These are phyloP conservation scores for Beris chalybata DNA, from an alignment of 2,888 invertebrate genomes.

Conservation along the genomic window DNA sequence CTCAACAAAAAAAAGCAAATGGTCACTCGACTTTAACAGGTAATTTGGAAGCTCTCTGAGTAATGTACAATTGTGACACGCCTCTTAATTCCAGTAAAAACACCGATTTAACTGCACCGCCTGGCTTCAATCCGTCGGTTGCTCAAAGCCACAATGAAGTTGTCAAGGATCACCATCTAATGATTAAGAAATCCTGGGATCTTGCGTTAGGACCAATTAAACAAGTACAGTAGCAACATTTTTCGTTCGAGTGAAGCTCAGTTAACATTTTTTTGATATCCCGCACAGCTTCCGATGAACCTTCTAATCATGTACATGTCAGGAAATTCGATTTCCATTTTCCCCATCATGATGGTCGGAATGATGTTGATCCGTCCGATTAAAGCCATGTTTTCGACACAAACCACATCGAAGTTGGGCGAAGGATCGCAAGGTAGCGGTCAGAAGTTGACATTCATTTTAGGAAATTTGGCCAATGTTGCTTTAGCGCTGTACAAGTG, in stretches of 20 bases:
- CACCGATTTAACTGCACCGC: slow-evolving; percentile 73
- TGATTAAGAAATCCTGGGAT: slow-evolving; percentile 96
- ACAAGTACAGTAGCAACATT: slow-evolving; percentile 61
- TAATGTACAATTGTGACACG: slow-evolving; percentile 2
- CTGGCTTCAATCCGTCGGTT: slow-evolving; percentile 78
- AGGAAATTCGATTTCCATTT: slow-evolving; percentile 97
- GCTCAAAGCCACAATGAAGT: slow-evolving; percentile 75
- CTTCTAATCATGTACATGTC: slow-evolving; percentile 99
- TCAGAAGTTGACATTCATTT: slow-evolving; percentile 89
- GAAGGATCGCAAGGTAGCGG: slow-evolving; percentile 87
- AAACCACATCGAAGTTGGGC: slow-evolving; percentile 89
- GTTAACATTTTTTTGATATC: not conserved
- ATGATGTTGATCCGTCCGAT: slow-evolving; percentile 97
- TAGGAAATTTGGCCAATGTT: slow-evolving; percentile 92
- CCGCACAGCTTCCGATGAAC: slow-evolving; percentile 84
- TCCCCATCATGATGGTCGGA: slow-evolving; percentile 99
- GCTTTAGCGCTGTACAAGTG: slow-evolving; percentile 94
- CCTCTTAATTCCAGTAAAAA: slow-evolving; percentile 47
- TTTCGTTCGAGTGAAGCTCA: not conserved
- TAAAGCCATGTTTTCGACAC: slow-evolving; percentile 90
- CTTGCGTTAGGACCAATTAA: slow-evolving; percentile 92
- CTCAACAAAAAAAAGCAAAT: slow-evolving; percentile 61
- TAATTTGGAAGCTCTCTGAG: slow-evolving; percentile 46
- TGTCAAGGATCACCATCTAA: slow-evolving; percentile 79
- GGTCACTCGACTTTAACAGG: slow-evolving; percentile 68